Conservation (phyloP, 92 coral and sea anemone genomes). For the Actinernus sp. region DNA sequence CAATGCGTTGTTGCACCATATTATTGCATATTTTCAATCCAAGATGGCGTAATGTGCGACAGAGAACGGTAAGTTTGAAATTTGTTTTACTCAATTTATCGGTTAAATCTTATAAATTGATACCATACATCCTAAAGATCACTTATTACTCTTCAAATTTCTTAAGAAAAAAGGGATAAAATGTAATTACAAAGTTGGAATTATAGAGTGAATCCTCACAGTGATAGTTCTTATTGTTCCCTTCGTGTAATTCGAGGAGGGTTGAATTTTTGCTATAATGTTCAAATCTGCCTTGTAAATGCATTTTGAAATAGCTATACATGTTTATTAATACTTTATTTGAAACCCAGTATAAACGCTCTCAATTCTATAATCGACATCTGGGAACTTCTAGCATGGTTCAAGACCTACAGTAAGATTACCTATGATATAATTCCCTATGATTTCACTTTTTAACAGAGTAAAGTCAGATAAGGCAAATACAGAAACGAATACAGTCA, state of each 20-base stretch:
- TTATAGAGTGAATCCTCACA: not conserved
- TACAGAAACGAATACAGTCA: no score
- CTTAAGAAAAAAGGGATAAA: not conserved
- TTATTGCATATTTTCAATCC: no score
- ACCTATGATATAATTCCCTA: conserved; percentile 14
- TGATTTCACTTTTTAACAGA: no score
- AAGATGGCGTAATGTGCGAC: no score
- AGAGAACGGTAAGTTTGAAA: conserved; percentile 36
- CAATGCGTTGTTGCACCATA: no score
- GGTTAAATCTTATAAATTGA: not conserved
- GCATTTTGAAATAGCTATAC: conserved; percentile 1
- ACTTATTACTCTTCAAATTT: not conserved
- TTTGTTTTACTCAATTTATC: not conserved
- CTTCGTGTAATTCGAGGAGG: conserved; percentile 33
- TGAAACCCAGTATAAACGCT: conserved; percentile 22
- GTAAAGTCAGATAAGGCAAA: no score
- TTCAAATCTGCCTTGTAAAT: not conserved
- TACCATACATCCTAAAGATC: not conserved
- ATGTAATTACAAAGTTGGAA: not conserved
- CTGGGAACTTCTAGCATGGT: conserved; percentile 20
- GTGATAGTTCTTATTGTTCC: not conserved
- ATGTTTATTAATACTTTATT: conserved; percentile 11
- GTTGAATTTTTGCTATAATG: conserved; percentile 1
- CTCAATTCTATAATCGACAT: conserved; percentile 39
- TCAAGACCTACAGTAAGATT: conserved; percentile 6